Evolutionary conservation across 2,797 vertebrate genomes (phyloP), one percentile per base, ranked within the genome.

Genomic region (Oreonectes daqikongensis): DNA sequence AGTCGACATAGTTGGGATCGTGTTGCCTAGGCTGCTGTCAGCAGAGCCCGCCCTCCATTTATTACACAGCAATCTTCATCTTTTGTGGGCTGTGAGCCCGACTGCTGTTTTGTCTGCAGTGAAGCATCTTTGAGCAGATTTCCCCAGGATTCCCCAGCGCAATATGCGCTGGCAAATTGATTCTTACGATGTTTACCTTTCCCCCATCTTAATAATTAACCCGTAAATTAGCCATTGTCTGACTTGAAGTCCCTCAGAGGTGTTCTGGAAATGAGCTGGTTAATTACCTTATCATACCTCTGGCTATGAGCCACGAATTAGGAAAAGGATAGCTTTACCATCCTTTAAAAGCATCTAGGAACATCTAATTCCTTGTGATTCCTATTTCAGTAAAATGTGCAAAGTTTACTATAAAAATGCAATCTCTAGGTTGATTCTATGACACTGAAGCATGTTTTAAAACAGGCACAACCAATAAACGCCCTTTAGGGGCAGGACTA

Each of bases 281-380:
- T 94, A 92, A 94, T 93, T 93, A 93, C 92, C 90, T 90, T 89
- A 92, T 90, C 89, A 90, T 89, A 90, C 90, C 86, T 87, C 88
- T 91, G 93, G 93, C 91, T 87, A 86, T 75, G 78, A 89, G 92
- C 92, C 90, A 91, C 79, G 44, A 77, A 82, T 75, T 59, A 75
- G 86, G 86, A 88, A 84, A 87, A 40, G 67, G 14, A 35, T 15
- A 50, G 35, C 70, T 69, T 73, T 76, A 65, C n/a, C 28, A 53
- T 65, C 10, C 38, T 52, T 64, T 63, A 22, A 78, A 63, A 48
- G 66, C 64, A 65, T 63, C 9, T 63, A 69, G 70, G 63, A 60
- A 30, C 55, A 42, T 69, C 38, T 30, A 50, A 14, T 57, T 32
- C 30, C 35, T 15, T 20, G 42, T 12, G 4, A 69, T 38, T 8